Evolutionary conservation across 2,797 vertebrate species (phyloP).

Genomic region (Lepilemur ruficaudatus): DNA sequence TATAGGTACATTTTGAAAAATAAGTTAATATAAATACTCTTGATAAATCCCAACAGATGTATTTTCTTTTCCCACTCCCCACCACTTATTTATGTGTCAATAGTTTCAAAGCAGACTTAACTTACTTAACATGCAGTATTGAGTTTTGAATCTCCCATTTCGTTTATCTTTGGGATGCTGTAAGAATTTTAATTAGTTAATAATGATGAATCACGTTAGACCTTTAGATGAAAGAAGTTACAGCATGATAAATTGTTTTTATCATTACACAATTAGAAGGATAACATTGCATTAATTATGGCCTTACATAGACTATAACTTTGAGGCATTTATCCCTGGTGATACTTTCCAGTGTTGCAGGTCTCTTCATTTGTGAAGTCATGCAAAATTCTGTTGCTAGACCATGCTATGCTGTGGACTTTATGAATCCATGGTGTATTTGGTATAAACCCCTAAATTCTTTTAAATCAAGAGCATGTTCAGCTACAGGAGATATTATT

Average conservation of each 20-base stretch:
- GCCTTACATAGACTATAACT: constrained; percentile 44
- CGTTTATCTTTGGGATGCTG: neutral
- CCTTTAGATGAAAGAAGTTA: constrained; percentile 30
- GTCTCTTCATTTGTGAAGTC: constrained; percentile 4
- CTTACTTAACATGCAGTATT: neutral
- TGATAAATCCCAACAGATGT: neutral
- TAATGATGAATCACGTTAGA: constrained; percentile 52
- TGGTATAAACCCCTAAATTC: neutral
- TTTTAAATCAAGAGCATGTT: neutral
- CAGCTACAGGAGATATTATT: neutral
- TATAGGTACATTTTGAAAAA: neutral
- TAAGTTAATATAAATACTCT: neutral
- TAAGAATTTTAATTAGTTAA: constrained; percentile 56
- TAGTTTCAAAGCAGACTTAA: neutral
- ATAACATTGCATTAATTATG: constrained; percentile 46
- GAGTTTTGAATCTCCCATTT: neutral
- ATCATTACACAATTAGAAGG: constrained; percentile 40
- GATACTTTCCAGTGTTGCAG: constrained; percentile 26
- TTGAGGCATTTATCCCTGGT: constrained; percentile 36
- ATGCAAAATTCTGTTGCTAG: neutral
- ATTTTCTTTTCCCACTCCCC: neutral
- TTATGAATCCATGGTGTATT: neutral
- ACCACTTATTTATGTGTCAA: neutral
- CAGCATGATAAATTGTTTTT: constrained; percentile 37
- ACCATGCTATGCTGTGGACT: neutral